phyloP scores from a whole-genome alignment of 2,797 vertebrate genomes.

The Ctenochaetus hawaiiensis region DNA sequence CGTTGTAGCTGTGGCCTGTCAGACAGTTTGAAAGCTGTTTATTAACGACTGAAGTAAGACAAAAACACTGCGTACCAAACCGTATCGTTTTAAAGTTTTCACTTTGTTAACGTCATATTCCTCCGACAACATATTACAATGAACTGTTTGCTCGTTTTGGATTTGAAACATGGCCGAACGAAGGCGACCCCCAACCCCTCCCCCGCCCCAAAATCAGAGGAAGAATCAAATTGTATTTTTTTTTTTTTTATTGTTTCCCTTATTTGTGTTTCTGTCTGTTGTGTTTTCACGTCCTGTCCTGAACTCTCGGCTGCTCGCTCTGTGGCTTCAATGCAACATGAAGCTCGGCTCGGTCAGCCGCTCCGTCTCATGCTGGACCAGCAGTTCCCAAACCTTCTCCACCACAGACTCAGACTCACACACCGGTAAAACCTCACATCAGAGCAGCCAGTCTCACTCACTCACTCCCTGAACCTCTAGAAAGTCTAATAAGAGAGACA shows the following conservation, averaged over 20 bases:
- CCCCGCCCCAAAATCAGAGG: slow-evolving; percentile 15
- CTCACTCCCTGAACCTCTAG: slow-evolving; percentile 4
- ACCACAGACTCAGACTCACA: background rate
- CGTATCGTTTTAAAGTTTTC: slow-evolving; percentile 26
- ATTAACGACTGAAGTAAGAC: slow-evolving; percentile 6
- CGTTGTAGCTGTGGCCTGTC: slow-evolving; percentile 36
- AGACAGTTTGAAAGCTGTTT: slow-evolving; percentile 36
- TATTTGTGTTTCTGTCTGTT: slow-evolving; percentile 47
- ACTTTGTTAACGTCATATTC: slow-evolving; percentile 26
- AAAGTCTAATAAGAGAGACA: background rate
- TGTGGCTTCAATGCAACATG: slow-evolving; percentile 24
- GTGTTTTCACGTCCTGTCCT: slow-evolving; percentile 34
- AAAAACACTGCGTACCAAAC: slow-evolving; percentile 20
- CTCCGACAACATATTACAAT: slow-evolving; percentile 7
- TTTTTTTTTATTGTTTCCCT: slow-evolving; percentile 44
- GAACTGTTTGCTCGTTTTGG: slow-evolving; percentile 17
- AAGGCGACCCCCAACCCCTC: slow-evolving; percentile 11
- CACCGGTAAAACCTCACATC: slow-evolving; percentile 57
- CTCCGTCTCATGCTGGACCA: slow-evolving; percentile 30
- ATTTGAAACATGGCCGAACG: slow-evolving; percentile 15
- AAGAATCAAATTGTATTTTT: slow-evolving; percentile 51
- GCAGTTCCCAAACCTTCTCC: slow-evolving; percentile 54
- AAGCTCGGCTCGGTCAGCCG: background rate
- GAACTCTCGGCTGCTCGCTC: slow-evolving; percentile 39
- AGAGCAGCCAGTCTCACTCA: slow-evolving; percentile 6